Base-by-base conservation (phyloP, 2,888 invertebrate species). In the Osmoderma eremita region DNA sequence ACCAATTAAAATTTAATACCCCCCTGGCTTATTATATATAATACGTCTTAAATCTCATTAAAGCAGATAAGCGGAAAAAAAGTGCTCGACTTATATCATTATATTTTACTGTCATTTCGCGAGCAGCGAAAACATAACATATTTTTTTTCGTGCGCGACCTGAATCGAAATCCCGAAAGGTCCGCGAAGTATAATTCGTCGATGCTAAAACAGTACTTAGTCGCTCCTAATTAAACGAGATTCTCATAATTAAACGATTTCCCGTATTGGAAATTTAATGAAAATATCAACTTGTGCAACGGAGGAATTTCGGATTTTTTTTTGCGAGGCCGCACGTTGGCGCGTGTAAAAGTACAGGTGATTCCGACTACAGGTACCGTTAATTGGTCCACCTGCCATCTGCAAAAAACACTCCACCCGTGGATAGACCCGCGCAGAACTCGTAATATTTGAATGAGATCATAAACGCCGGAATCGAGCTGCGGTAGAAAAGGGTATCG, bases 291-390 rank as follows among this genome's bases (percentile, higher is more conserved):
- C 58, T 48, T 42, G 45, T 58, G 42, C 62, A 68, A 68, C 50
- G 61, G 42, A 58, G 51, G 65, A 61, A 68, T 65, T 65, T 64
- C 15, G 15, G 15, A 45, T 30, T 18, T 42, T 53, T 69, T 69
- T 68, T 68, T 64, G 56, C 50, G 38, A 15, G 39, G 65, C 69
- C 69, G 70, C 69, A 67, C 69, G 69, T 70, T 69, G 73, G 72
- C 75, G 76, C 77, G 78, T 76, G 79, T 74, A 72, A 72, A 71
- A 70, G 75, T 74, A 80, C 80, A 81, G 81, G 81, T 81, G 81
- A 81, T 80, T 74, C 76, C 77, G 77, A 80, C 80, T 80, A 80
- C 79, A 78, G 77, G 80, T 81, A 78, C 81, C 81, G 81, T 81
- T 81, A 81, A 81, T 80, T 80, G 80, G 79, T 78, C 78, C 81